A percentile compares a stretch with the other conserved stretches of the same genome.
Evolutionary conservation across 2,888 invertebrate genomes (phyloP).

Genomic region (Pteria penguin): DNA sequence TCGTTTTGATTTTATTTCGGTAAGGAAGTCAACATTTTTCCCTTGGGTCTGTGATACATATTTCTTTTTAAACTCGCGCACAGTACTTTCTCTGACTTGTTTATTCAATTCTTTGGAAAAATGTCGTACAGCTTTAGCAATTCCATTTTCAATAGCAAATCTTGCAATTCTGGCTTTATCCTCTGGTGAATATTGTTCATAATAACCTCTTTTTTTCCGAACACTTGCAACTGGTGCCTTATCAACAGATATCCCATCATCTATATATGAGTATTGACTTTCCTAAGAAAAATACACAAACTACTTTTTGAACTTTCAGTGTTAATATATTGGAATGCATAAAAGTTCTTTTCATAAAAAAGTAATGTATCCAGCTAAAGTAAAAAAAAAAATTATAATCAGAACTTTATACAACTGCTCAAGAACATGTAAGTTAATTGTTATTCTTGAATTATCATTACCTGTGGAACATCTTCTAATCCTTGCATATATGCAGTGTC

Average conservation of each 20-base stretch:
- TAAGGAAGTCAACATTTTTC: not conserved
- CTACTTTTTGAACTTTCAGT: no score
- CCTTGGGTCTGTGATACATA: not conserved
- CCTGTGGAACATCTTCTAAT: no score
- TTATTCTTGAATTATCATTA: no score
- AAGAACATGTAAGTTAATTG: no score
- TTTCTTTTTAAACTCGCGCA: constrained; percentile 1
- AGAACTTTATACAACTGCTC: no score
- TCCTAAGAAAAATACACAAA: not conserved
- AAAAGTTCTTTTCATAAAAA: no score
- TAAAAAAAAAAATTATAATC: no score
- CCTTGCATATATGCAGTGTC: no score
- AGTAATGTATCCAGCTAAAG: no score
- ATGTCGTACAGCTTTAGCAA: not conserved
- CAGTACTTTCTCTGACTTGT: constrained; percentile 8
- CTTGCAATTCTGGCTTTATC: constrained; percentile 10
- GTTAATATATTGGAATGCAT: no score
- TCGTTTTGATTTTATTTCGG: not conserved
- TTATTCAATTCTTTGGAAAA: not conserved
- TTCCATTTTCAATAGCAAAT: constrained; percentile 18
- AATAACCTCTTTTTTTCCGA: not conserved
- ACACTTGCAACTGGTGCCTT: not conserved
- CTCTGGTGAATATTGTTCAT: not conserved
- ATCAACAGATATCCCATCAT: not conserved
- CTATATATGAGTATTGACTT: not conserved